Evolutionary conservation across 2,888 invertebrate species (phyloP).

Genomic region (Steromphala cineraria): DNA sequence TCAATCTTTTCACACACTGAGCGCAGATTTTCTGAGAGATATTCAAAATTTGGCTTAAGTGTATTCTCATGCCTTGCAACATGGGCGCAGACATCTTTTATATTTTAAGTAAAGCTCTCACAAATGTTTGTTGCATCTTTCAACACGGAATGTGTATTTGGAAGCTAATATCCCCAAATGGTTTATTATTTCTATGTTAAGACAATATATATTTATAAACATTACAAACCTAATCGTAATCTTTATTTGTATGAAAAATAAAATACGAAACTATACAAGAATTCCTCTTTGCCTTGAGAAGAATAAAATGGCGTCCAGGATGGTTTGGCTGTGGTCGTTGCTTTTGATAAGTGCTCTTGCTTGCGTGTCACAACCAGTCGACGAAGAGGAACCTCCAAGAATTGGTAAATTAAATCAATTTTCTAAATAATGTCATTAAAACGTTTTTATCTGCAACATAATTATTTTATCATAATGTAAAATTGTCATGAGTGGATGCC

Average conservation of each 20-base stretch:
- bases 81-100: neutral
- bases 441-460: too few relatives aligned
- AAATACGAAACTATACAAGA: neutral
- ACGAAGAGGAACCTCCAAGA: constrained; percentile 18
- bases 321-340: neutral
- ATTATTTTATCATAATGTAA: too few relatives aligned
- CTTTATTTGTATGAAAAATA: neutral
- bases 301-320: neutral
- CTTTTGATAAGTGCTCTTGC: neutral
- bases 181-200: neutral
- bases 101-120: neutral
- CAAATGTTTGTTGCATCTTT: neutral
- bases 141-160: neutral
- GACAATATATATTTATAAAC: neutral
- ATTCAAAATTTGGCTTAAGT: neutral
- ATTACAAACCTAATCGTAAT: neutral
- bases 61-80: neutral
- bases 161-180: neutral
- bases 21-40: too few relatives aligned
- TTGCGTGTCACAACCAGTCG: neutral
- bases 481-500: too few relatives aligned
- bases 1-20: too few relatives aligned
- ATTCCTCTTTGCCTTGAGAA: neutral
- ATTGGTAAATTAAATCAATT: constrained; percentile 12
- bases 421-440: too few relatives aligned